Base-by-base conservation (phyloP, 2,113 vertebrate genomes). In the Platysteira castanea region DNA sequence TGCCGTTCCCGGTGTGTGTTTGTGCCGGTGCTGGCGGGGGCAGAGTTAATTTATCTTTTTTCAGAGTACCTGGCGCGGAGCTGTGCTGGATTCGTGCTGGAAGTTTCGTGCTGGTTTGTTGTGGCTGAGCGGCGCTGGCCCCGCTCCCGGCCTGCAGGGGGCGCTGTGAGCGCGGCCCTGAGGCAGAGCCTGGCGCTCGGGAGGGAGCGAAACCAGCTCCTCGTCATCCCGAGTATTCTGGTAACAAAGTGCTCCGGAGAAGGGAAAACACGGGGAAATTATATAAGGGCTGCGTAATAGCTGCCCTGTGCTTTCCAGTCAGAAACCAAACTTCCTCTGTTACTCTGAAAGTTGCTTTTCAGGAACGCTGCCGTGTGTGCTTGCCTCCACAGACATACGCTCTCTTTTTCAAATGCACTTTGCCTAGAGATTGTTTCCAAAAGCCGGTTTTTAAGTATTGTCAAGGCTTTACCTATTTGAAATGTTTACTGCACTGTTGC, bases 61-160 rank as follows among this genome's bases (percentile, higher is more conserved):
- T 2, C 14, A 0, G 5, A 2, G 57, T 4, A 1, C 1, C 15
- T 4, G n/a, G n/a, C n/a, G 0, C 11, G n/a, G 65, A 10, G 57
- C 26, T 1, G 65, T 3, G 26, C 1, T 1, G 47, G 47, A 1
- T 6, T 7, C 3, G 7, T 2, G 68, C 57, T 0, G 57, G 11
- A 0, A n/a, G n/a, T n/a, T n/a, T n/a, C n/a, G n/a, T n/a, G n/a
- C n/a, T n/a, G 14, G 3, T 0, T 7, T 1, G 44, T 1, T 11
- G 57, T 0, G 28, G 49, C 56, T 1, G 84, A 5, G 71, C 68
- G n/a, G 31, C 35, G 52, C 52, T 1, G 31, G 27, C 47, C 21
- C 5, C 19, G 37, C 52, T 20, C 74, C 39, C 35, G 9, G 61
- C 3, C 93, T 6, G 17, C 60, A 92, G 96, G 9, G 90, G 94